A percentile compares a stretch with the other conserved stretches of the same genome.
Evolutionary conservation across 1,140 invertebrate species (phyloP).

Genomic region (Lasioglossum baleicum): DNA sequence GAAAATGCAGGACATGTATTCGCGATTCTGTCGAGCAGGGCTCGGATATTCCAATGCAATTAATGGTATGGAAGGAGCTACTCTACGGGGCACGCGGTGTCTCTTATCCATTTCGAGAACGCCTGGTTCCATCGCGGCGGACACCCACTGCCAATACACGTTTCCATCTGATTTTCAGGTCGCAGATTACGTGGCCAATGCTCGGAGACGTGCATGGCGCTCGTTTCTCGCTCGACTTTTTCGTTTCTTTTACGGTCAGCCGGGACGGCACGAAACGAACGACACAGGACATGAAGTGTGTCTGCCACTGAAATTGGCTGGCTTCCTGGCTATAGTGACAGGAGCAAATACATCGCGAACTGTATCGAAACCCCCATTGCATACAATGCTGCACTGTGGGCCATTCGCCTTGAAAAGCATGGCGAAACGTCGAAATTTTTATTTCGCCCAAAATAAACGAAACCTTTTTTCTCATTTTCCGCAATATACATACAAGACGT

Average conservation of each 20-base stretch:
- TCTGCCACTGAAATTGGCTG: conserved; percentile 28
- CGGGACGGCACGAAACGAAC: conserved; percentile 6
- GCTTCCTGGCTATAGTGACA: neutral
- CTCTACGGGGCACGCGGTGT: neutral
- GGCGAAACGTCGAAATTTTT: too few relatives aligned
- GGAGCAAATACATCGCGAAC: neutral
- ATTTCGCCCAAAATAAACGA: too few relatives aligned
- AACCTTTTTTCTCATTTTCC: too few relatives aligned
- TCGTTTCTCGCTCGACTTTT: conserved; percentile 11
- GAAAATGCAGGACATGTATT: neutral
- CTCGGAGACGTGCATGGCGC: neutral
- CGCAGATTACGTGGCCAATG: conserved; percentile 5
- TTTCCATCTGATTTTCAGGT: neutral
- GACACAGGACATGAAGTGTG: conserved; percentile 19
- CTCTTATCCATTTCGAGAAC: conserved; percentile 13
- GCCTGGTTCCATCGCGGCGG: neutral
- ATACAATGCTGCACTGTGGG: too few relatives aligned
- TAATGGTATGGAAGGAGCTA: neutral
- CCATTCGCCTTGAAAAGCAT: too few relatives aligned
- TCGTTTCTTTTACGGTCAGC: conserved; percentile 37
- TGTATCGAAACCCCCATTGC: neutral
- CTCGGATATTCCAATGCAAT: neutral
- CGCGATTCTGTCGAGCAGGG: neutral
- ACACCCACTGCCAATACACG: neutral
- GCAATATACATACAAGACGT: too few relatives aligned